Conservation (phyloP, 1,140 invertebrate species). For the Lordiphosa clarofinis region DNA sequence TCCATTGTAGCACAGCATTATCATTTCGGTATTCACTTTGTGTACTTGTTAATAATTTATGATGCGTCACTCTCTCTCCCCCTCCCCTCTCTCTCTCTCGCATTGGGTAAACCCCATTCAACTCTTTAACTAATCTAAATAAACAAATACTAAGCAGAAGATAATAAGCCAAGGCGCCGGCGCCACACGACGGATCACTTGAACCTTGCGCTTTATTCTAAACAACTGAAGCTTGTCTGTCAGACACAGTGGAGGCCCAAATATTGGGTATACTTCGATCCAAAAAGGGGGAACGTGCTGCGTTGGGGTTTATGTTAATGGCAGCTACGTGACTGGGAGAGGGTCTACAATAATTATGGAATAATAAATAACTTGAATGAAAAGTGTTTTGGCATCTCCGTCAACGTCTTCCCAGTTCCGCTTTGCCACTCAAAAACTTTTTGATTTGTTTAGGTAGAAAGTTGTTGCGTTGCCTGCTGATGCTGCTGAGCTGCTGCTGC, state of each 20-base stretch:
- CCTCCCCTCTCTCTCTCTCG: background rate
- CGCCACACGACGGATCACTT: constrained; percentile 29
- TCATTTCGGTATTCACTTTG: too few relatives aligned
- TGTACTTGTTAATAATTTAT: too few relatives aligned
- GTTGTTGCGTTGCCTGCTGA: background rate
- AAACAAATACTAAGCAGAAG: constrained; percentile 23
- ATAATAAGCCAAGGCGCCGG: constrained; percentile 17
- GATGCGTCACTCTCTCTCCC: background rate
- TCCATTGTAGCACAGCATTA: too few relatives aligned
- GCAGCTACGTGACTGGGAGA: constrained; percentile 33
- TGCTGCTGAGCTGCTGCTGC: constrained; percentile 8
- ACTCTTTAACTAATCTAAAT: constrained; percentile 30
- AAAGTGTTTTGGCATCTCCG: constrained; percentile 4
- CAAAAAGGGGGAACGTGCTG: background rate
- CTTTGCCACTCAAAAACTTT: constrained; percentile 21
- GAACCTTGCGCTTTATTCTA: constrained; percentile 24
- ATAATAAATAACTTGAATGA: too few relatives aligned
- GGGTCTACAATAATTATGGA: constrained; percentile 2
- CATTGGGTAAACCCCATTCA: constrained; percentile 20
- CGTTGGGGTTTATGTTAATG: constrained; percentile 15
- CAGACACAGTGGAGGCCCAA: background rate
- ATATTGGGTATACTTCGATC: background rate
- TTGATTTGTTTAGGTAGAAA: constrained; percentile 47
- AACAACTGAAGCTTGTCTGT: background rate
- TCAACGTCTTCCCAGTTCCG: constrained; percentile 2